Percentiles rank a stretch among this genome's conserved stretches.
Evolutionary conservation across 2,113 vertebrate genomes (phyloP).

Genomic region (Menura novaehollandiae): DNA sequence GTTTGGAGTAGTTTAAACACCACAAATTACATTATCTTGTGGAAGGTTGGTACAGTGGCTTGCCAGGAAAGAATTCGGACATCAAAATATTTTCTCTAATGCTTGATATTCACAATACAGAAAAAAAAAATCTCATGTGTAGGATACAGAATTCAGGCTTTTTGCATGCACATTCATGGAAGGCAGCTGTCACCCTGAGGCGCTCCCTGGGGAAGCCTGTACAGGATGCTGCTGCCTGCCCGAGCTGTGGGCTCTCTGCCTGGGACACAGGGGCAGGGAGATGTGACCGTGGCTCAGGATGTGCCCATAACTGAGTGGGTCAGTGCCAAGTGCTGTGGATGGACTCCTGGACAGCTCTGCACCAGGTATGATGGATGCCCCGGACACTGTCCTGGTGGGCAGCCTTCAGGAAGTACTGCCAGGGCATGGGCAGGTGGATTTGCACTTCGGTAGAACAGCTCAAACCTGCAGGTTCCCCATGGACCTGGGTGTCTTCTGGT

Average conservation of each 20-base stretch:
- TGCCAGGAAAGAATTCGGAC: background rate
- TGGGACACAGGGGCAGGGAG: background rate
- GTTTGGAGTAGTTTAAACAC: background rate
- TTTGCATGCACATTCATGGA: accelerated
- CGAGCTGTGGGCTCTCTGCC: background rate
- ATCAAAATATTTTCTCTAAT: background rate
- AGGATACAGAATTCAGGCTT: background rate
- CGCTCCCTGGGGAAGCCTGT: background rate
- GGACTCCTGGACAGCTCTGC: too few species aligned
- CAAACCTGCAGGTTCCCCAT: background rate
- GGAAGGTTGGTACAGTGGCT: background rate
- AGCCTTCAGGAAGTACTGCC: background rate
- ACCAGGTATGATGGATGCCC: background rate
- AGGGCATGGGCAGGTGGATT: accelerated
- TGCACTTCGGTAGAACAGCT: background rate
- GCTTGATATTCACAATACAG: background rate
- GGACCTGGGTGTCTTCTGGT: background rate
- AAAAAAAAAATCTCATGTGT: background rate
- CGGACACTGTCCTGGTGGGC: accelerated
- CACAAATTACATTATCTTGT: background rate
- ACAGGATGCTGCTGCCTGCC: background rate
- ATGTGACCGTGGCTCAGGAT: background rate
- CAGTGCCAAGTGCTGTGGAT: background rate
- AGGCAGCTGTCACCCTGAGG: background rate
- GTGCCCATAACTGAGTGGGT: accelerated